phyloP scores from a whole-genome alignment of 2,888 invertebrate genomes.

The Tipula vernalis region DNA sequence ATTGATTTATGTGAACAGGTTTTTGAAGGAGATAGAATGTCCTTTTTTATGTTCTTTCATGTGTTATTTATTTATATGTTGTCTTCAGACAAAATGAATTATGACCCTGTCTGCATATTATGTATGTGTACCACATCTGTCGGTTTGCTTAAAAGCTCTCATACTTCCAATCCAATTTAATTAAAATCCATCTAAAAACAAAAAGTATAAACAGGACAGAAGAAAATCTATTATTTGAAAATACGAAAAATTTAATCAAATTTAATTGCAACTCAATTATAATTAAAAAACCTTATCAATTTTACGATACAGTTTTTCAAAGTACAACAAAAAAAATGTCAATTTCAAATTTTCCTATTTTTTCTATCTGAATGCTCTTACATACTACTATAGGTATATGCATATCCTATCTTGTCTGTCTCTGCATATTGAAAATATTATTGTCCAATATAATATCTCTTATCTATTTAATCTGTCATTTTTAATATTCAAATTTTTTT shows the following conservation, averaged over 20 bases:
- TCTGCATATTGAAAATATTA: not conserved
- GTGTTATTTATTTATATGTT: not conserved
- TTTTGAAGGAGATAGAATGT: not conserved
- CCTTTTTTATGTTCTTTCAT: not conserved
- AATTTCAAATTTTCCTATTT: not conserved
- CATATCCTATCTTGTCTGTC: not conserved
- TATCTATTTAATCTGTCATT: slow-evolving; percentile 4
- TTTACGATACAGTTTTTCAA: not conserved
- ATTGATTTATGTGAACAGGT: slow-evolving; percentile 4
- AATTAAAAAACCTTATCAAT: not conserved
- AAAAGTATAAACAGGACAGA: not conserved
- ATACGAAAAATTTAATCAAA: not conserved
- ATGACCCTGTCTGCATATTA: not conserved
- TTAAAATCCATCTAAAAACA: not conserved
- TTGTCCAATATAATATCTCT: not conserved
- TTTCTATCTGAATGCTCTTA: not conserved
- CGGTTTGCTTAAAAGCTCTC: not conserved
- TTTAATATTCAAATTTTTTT: not conserved
- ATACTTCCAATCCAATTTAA: not conserved
- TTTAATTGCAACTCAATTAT: slow-evolving; percentile 4
- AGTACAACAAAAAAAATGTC: not conserved
- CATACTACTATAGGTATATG: not conserved
- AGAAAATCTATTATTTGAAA: not conserved
- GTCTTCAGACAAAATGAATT: not conserved
- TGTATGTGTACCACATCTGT: not conserved